Evolutionary conservation across 2,888 invertebrate genomes (phyloP), one percentile per base, ranked within the genome.

Genomic region (Arenicola marina): DNA sequence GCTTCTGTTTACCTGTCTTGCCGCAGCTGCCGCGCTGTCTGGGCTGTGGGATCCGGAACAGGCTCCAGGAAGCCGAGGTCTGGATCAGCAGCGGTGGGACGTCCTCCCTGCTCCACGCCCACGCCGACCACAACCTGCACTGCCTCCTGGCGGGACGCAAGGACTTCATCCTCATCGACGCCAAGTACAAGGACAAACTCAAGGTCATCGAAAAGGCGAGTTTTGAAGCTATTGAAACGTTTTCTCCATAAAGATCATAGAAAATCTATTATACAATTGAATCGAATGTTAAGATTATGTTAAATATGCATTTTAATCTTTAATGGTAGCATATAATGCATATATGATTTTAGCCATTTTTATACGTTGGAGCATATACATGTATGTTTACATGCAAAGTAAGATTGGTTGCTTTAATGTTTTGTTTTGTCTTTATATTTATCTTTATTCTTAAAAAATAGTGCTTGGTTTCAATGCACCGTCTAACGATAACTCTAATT

Each of bases 21-120:
- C 18, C 11, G 18, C 54, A 80, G 80, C 54, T 80, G n/a, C 81
- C 82, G 1, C 67, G 67, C 1, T 71, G 75, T 44, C 59, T 82
- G 32, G 67, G 73, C 3, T 83, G 83, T 59, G 82, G 82, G 0
- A 54, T 68, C 15, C 58, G 68, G 31, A 68, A 75, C 15, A 72
- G 72, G 51, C 68, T 83, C 33, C 68, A 76, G 67, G 78, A 81
- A 61, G 74, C 78, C 1, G 78, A 81, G 65, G 59, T 83, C 54
- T 83, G 82, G 83, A 81, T 83, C 78, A 78, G 79, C 62, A 75
- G 75, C 45, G 83, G 83, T 2, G 79, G 79, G 1, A 81, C 82
- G 1, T 68, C 78, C 21, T 80, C 80, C 21, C 65, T 76, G 18
- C 70, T 83, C 0, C 81, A 82, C 64, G 77, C 78, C 24, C 83